A percentile compares a stretch with the other conserved stretches of the same genome.
Evolutionary conservation across 92 coral and sea anemone species (phyloP).

Genomic region (Porites lobata): DNA sequence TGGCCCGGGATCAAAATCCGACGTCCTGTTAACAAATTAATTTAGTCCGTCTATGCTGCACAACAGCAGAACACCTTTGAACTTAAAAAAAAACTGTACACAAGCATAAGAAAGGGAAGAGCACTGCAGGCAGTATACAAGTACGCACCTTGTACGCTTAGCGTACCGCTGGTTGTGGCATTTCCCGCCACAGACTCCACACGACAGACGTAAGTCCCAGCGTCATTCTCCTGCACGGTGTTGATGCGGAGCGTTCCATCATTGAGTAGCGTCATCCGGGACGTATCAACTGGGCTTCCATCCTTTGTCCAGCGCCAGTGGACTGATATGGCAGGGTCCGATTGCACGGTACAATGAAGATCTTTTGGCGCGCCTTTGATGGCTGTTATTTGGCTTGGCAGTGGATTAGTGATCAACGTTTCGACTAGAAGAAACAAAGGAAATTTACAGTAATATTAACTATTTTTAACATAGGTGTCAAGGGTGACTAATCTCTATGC

Average conservation of each 20-base stretch:
- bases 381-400: slow-evolving; percentile 79
- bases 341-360: slow-evolving; percentile 79
- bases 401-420: slow-evolving; percentile 67
- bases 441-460: not conserved
- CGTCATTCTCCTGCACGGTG: slow-evolving; percentile 79
- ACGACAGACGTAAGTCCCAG: slow-evolving; percentile 88
- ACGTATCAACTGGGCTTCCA: slow-evolving; percentile 49
- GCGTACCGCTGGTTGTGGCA: slow-evolving; percentile 84
- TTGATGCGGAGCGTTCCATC: slow-evolving; percentile 84
- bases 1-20: no score
- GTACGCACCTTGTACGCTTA: slow-evolving; percentile 85
- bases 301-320: slow-evolving; percentile 90
- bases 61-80: no score
- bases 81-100: no score
- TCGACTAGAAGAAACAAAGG: slow-evolving; percentile 35
- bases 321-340: slow-evolving; percentile 75
- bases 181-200: slow-evolving; percentile 88
- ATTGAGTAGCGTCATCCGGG: slow-evolving; percentile 61
- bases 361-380: slow-evolving; percentile 75
- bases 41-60: no score
- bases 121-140: not conserved
- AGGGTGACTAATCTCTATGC: no score
- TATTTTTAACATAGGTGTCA: no score
- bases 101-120: not conserved
- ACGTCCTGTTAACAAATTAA: no score